These are phyloP conservation scores for Paramormyrops hopkinsi DNA, from an alignment of 2,797 vertebrate species.

Conservation along the genomic window DNA sequence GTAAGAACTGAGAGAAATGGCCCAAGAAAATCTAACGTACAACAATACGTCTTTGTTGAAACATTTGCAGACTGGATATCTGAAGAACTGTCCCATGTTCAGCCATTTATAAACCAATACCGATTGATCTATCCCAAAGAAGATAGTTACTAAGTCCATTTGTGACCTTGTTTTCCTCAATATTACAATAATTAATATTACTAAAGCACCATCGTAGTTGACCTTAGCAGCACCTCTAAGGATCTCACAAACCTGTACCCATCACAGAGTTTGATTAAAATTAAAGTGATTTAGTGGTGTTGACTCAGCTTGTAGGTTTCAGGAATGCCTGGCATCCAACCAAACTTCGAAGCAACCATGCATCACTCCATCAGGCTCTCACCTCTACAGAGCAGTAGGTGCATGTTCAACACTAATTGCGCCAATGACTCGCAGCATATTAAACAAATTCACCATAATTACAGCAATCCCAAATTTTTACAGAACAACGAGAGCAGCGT, in stretches of 20 bases:
- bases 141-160: not conserved
- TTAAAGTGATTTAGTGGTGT: not conserved
- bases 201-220: not conserved
- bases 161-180: not conserved
- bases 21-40: not conserved
- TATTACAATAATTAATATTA: not conserved
- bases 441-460: not conserved
- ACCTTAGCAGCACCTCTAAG: not conserved
- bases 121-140: not conserved
- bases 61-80: not conserved
- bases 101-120: not conserved
- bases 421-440: not conserved
- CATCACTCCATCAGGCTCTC: not conserved
- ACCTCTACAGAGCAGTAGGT: not conserved
- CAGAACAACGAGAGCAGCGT: not conserved
- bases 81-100: not conserved
- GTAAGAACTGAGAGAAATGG: not conserved
- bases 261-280: not conserved
- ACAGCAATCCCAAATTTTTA: not conserved
- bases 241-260: not conserved
- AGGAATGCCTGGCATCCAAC: not conserved
- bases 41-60: not conserved
- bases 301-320: not conserved
- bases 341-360: not conserved
- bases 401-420: not conserved